phyloP scores from a whole-genome alignment of 2,888 invertebrate genomes.

The Magallana nippona region DNA sequence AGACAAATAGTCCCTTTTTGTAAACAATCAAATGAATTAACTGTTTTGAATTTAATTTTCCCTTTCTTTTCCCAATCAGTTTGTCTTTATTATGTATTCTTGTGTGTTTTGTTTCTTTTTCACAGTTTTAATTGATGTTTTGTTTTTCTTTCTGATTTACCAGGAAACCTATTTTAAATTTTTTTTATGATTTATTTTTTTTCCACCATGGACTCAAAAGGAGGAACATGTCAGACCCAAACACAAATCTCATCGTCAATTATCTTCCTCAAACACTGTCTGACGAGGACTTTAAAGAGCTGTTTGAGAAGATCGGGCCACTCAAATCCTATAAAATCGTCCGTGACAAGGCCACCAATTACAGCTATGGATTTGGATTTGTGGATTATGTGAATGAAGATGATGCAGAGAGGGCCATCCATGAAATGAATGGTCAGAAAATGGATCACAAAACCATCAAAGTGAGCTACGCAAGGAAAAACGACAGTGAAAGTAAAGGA shows the following conservation, averaged over 20 bases:
- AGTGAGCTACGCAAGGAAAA: constrained; percentile 95
- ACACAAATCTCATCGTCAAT: constrained; percentile 94
- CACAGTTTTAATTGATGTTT: background rate
- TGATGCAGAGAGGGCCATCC: constrained; percentile 92
- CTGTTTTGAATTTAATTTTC: no score
- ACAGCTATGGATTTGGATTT: constrained; percentile 97
- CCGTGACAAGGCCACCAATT: constrained; percentile 86
- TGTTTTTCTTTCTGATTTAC: constrained; percentile 37
- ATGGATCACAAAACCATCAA: constrained; percentile 95
- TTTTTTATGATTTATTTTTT: constrained; percentile 49
- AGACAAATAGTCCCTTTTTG: no score
- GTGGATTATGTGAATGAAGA: constrained; percentile 92
- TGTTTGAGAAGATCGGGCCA: constrained; percentile 93
- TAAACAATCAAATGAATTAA: no score
- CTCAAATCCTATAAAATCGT: constrained; percentile 92
- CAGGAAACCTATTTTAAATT: constrained; percentile 47
- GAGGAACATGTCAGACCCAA: constrained; percentile 37
- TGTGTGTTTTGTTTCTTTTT: constrained; percentile 6
- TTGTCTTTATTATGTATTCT: background rate
- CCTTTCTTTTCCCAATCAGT: background rate
- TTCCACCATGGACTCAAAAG: constrained; percentile 47
- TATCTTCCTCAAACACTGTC: constrained; percentile 96
- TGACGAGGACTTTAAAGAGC: constrained; percentile 92
- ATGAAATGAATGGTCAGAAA: constrained; percentile 91
- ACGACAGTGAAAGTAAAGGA: constrained; percentile 94